These are phyloP conservation scores for Charadrius vociferus DNA, from an alignment of 2,113 vertebrate genomes.

Conservation along the genomic window DNA sequence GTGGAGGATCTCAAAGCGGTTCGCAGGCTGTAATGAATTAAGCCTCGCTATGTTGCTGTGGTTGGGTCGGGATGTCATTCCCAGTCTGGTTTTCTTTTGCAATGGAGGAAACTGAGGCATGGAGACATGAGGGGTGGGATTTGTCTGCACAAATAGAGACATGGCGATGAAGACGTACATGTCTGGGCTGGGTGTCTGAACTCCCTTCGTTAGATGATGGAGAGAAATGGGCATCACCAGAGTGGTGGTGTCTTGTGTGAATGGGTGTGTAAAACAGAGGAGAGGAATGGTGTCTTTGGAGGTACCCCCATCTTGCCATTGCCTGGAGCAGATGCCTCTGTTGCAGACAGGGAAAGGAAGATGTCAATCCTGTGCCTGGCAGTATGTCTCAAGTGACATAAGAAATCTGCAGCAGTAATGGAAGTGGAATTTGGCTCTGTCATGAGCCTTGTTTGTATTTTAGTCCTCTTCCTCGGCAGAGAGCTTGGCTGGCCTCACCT, in stretches of 20 bases:
- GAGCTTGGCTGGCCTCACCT: not conserved
- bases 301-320: fast-evolving
- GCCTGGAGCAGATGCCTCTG: not conserved
- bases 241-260: fast-evolving
- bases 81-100: not conserved
- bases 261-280: not conserved
- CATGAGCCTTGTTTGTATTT: fast-evolving
- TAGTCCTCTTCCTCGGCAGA: not conserved
- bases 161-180: fast-evolving
- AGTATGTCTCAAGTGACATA: not conserved
- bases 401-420: not conserved
- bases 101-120: not conserved
- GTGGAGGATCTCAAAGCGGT: not conserved
- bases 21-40: not conserved
- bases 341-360: not conserved
- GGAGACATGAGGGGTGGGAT: not conserved
- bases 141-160: not conserved
- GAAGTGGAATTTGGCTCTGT: not conserved
- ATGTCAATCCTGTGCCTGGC: not conserved
- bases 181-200: not conserved
- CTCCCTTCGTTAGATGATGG: fast-evolving
- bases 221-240: not conserved
- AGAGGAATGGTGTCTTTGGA: not conserved
- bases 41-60: not conserved
- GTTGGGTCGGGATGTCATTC: not conserved